Evolutionary conservation across 2,797 vertebrate genomes (phyloP), one percentile per base, ranked within the genome.

Genomic region (Chelmon rostratus): DNA sequence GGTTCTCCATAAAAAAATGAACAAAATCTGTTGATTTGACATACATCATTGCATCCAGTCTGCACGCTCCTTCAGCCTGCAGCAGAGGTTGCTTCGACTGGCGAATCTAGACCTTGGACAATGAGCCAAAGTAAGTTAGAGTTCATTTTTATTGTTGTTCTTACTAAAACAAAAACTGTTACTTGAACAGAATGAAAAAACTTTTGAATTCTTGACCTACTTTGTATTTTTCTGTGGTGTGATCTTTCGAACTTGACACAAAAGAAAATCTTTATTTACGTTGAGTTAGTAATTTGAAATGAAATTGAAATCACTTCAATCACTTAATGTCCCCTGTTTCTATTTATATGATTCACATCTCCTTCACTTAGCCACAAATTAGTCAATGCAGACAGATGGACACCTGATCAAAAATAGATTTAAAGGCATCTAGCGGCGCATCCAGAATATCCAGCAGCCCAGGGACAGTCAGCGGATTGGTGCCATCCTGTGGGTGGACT

Each of bases 381-480:
- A 84, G 68, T 72, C 53, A 71, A 25, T 42, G 46, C 56, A 25
- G 38, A 25, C 73, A 86, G 77, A 83, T 67, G 72, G 71, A 82
- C 40, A 18, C 21, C 13, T 9, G 12, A 74, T 80, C 46, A 58
- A n/a, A 80, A 81, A 73, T 65, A 73, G 62, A 70, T 23, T 28
- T 73, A 64, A 79, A 76, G 52, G 80, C 38, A 73, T 68, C 25
- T 68, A 49, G 50, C 40, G 58, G 44, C 23, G 44, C 54, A 50
- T 73, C 49, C 40, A 57, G 76, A 37, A 68, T 5, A 75, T 63
- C 59, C 47, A 59, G 6, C 40, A 76, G 57, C 61, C 44, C 68
- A 31, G 58, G 62, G 25, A 58, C 67, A 70, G 57, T 57, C 73
- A 65, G 49, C 16, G 23, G 71, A 61, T 15, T 9, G 56, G 59